Base-by-base conservation (phyloP, 2,888 invertebrate species). In the Aporophyla nigra region DNA sequence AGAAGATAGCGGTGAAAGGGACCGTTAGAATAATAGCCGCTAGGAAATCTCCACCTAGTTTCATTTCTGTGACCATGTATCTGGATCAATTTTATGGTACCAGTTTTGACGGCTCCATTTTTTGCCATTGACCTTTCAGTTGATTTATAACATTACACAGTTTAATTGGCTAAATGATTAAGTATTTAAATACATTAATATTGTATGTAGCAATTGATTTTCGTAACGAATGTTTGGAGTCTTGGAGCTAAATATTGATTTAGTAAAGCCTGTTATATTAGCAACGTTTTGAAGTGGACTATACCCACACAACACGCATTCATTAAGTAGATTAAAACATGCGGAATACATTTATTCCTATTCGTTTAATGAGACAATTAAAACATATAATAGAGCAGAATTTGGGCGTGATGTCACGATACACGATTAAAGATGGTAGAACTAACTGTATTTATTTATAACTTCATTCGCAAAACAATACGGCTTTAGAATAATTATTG, bases 1-100 rank as follows among this genome's bases (percentile, higher is more conserved):
- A 95, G 93, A 87, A 94, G 96, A 96, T 96, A 96, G 94, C 94
- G 96, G 96, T 96, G 96, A 96, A 96, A 96, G 96, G 95, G 89
- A 94, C 96, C 96, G 96, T 96, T 96, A 96, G 88, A 92, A 92
- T 95, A 94, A 96, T 95, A 93, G 95, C 93, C 94, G 87, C 92
- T 93, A 92, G 92, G 92, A 94, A 93, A 92, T 91, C 92, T 92
- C 93, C 93, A 92, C 90, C 93, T 93, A 92, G 92, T 93, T 92
- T 90, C 88, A 76, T 83, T 85, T 51, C 77, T 58, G 74, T 75
- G 86, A 87, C 89, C 90, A 91, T 90, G 89, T 90, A 91, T 92
- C 89, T 90, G 88, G 89, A 92, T 88, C 91, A 92, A 92, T 92
- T 91, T 54, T 92, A 91, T 90, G 78, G 88, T 88, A 88, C 89